Conservation (phyloP, 2,797 vertebrate genomes). For the Malurus splendens region DNA sequence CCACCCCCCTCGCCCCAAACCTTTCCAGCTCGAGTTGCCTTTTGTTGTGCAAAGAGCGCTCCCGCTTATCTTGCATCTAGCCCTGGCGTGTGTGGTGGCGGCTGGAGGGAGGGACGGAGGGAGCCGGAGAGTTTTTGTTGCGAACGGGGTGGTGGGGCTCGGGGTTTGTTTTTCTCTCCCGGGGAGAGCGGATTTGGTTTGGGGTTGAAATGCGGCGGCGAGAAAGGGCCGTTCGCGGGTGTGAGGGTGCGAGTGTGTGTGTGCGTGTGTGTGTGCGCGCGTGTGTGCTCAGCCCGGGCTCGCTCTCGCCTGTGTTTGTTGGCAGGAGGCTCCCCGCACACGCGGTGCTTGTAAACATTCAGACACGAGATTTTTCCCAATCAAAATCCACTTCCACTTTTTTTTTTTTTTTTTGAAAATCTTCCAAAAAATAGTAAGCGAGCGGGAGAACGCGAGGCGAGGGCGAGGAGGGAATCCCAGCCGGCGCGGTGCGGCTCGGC, state of each 20-base stretch:
- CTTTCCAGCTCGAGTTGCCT: conserved; percentile 55
- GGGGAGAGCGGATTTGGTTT: neutral
- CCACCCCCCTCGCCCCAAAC: conserved; percentile 6
- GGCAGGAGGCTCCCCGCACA: conserved; percentile 78
- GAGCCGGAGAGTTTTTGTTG: neutral
- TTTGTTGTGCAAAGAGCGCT: conserved; percentile 58
- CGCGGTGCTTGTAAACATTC: conserved; percentile 92
- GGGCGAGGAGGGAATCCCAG: conserved; percentile 36
- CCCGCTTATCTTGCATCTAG: conserved; percentile 42
- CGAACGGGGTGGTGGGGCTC: neutral
- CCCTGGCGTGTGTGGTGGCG: conserved; percentile 20
- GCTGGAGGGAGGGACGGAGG: neutral
- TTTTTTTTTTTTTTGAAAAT: conserved; percentile 78
- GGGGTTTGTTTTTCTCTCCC: neutral
- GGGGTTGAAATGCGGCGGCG: neutral
- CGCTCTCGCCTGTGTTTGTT: conserved; percentile 73
- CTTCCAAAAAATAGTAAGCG: conserved; percentile 86
- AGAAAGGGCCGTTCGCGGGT: neutral
- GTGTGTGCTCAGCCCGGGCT: conserved; percentile 49
- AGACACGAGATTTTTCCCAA: conserved; percentile 90
- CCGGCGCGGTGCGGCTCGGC: neutral
- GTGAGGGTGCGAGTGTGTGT: neutral
- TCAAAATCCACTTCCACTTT: conserved; percentile 85
- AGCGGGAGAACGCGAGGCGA: conserved; percentile 43
- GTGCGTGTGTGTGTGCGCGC: neutral